phyloP scores from a whole-genome alignment of 2,113 vertebrate genomes.

The Anhinga rufa region DNA sequence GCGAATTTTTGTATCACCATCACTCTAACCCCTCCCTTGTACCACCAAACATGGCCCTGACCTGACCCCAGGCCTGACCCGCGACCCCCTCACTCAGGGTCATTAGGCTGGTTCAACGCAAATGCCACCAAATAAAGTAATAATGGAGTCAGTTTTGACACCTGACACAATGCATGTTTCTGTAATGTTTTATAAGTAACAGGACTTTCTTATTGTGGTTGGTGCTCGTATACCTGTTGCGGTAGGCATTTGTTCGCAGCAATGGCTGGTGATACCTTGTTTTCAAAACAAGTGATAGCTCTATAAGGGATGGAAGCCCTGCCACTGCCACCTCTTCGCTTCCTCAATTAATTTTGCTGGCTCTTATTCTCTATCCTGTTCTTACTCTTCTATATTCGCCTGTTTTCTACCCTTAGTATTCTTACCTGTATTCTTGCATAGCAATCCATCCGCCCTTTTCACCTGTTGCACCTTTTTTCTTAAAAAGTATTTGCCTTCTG shows the following conservation, averaged over 20 bases:
- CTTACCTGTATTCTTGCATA: not conserved
- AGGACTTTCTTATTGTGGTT: too few relatives aligned
- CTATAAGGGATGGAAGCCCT: not conserved
- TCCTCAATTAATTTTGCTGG: not conserved
- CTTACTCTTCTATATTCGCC: not conserved
- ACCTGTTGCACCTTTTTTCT: not conserved
- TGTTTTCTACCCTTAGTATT: not conserved
- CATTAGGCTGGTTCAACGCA: not conserved
- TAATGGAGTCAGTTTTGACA: not conserved
- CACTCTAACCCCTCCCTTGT: too few relatives aligned
- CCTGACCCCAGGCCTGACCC: not conserved
- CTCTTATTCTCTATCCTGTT: not conserved
- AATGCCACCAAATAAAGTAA: not conserved
- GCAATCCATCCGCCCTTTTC: not conserved
- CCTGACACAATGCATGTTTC: not conserved
- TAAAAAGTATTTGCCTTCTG: not conserved
- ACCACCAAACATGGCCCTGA: not conserved
- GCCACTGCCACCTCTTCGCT: too few relatives aligned
- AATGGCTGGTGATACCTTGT: not conserved
- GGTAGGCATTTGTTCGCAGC: not conserved
- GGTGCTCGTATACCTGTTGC: not conserved
- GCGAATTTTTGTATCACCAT: too few relatives aligned
- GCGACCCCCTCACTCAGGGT: too few relatives aligned
- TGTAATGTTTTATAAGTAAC: not conserved
- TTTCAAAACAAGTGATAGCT: not conserved